Evolutionary conservation across 2,113 vertebrate genomes (phyloP).

Genomic region (Lagopus leucura): DNA sequence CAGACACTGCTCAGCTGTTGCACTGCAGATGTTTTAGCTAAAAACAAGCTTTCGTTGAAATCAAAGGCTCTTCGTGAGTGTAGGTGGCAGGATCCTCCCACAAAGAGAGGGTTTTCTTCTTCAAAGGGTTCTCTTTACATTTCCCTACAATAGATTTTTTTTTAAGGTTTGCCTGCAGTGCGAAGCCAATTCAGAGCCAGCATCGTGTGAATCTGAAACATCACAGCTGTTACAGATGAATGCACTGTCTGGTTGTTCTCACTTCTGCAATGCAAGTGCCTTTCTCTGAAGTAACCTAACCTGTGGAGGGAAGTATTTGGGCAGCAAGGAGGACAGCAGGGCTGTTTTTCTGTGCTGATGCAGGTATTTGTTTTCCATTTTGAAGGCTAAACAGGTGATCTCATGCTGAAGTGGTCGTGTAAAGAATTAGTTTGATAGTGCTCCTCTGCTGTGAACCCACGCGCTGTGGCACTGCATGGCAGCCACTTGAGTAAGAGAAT

Average conservation of each 20-base stretch:
- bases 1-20: constrained; percentile 43
- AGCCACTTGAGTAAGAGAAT: neutral
- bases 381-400: neutral
- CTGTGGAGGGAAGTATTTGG: neutral
- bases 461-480: neutral
- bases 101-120: constrained; percentile 32
- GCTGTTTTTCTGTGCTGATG: neutral
- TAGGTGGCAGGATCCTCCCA: neutral
- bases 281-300: neutral
- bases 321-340: neutral
- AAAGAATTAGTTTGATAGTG: neutral
- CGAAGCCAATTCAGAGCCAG: neutral
- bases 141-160: constrained; percentile 21
- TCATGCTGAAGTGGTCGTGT: neutral
- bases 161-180: neutral
- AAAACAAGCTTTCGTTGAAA: constrained; percentile 9
- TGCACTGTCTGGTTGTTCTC: neutral
- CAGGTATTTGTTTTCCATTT: neutral
- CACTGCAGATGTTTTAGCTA: constrained; percentile 26
- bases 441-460: neutral
- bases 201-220: neutral
- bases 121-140: constrained; percentile 24
- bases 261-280: neutral
- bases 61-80: neutral
- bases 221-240: neutral